phyloP scores from a whole-genome alignment of 2,888 invertebrate species.

The Epicampocera succincta region DNA sequence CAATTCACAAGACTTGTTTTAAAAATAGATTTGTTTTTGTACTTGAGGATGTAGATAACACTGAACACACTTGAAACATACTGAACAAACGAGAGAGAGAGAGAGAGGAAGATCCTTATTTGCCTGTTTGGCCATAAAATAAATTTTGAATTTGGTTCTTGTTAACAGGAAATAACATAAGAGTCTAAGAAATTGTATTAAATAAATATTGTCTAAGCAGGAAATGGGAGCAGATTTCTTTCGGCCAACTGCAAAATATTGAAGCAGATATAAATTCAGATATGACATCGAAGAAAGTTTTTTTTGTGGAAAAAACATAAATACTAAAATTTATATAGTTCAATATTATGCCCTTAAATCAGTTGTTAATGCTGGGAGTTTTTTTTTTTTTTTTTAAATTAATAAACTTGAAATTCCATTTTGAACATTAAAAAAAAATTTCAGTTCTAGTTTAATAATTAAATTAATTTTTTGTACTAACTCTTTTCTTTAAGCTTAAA shows the following conservation, averaged over 20 bases:
- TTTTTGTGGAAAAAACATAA: too few species aligned
- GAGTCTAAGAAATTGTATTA: neutral
- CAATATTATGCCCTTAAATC: too few species aligned
- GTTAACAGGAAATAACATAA: constrained; percentile 54
- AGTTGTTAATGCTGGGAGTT: too few species aligned
- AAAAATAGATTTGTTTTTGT: constrained; percentile 28
- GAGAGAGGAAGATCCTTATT: constrained; percentile 34
- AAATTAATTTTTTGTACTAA: too few species aligned
- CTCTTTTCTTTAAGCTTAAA: too few species aligned
- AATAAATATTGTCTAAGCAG: constrained; percentile 1
- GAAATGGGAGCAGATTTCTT: constrained; percentile 4
- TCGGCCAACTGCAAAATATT: neutral
- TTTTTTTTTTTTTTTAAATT: too few species aligned
- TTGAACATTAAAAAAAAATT: too few species aligned
- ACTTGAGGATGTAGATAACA: constrained; percentile 13
- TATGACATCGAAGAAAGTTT: too few species aligned
- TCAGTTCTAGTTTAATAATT: too few species aligned
- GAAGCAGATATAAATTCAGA: too few species aligned
- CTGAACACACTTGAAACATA: constrained; percentile 24
- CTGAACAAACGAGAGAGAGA: constrained; percentile 14
- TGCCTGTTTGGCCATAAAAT: constrained; percentile 51
- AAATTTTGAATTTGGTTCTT: constrained; percentile 30
- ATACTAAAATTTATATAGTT: too few species aligned
- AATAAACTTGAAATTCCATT: too few species aligned
- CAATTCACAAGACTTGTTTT: constrained; percentile 4